These are phyloP conservation scores for Chironomus tepperi DNA, from an alignment of 1,140 invertebrate genomes.

Conservation along the genomic window DNA sequence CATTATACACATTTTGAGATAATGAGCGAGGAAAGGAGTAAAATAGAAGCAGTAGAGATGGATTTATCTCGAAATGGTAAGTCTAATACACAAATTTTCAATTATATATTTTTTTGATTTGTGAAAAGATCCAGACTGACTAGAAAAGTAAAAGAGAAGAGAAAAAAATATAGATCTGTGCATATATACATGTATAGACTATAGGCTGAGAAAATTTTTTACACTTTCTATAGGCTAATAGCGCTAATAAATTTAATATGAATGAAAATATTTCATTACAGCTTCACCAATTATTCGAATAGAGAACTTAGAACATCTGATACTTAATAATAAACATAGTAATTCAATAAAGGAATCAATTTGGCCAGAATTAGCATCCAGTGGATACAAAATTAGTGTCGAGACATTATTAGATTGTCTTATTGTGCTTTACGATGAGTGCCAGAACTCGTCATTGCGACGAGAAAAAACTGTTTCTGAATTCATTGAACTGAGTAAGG, in stretches of 20 bases:
- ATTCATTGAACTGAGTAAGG: slow-evolving; percentile 91
- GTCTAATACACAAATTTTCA: no score
- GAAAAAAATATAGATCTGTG: not conserved
- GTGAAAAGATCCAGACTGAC: no score
- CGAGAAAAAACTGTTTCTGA: slow-evolving; percentile 94
- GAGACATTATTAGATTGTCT: slow-evolving; percentile 89
- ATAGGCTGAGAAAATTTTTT: not conserved
- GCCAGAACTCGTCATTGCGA: slow-evolving; percentile 86
- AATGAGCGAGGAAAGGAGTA: slow-evolving; percentile 6
- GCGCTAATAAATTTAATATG: not conserved
- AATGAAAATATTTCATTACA: not conserved
- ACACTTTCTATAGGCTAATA: not conserved
- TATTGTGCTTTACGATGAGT: slow-evolving; percentile 91
- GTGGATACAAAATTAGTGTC: slow-evolving; percentile 52
- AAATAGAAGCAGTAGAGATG: not conserved
- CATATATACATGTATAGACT: not conserved
- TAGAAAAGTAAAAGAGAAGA: not conserved
- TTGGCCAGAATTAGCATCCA: not conserved
- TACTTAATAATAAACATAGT: not conserved
- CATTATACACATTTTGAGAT: not conserved
- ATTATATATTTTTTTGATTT: no score
- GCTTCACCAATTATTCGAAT: not conserved
- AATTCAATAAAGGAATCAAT: not conserved
- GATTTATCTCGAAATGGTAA: not conserved
- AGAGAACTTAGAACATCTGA: not conserved